Conservation (phyloP, 2,888 invertebrate species). For the Anaspis maculata region DNA sequence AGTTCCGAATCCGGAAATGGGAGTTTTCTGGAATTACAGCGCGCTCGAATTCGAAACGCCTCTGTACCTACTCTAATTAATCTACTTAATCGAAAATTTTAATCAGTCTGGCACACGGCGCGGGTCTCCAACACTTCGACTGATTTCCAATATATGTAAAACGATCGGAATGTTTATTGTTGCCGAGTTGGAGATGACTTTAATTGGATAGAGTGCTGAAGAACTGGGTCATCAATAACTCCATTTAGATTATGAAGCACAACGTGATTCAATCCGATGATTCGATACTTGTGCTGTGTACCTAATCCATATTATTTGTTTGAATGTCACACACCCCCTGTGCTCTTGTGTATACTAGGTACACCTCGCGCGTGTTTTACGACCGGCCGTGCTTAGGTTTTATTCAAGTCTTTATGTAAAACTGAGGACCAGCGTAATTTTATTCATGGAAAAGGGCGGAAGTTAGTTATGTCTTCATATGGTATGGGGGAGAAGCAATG, state of each 20-base stretch:
- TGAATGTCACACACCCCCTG: too few species aligned
- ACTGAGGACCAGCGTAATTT: conserved; percentile 7
- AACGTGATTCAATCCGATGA: too few species aligned
- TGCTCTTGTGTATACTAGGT: too few species aligned
- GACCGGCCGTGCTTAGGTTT: too few species aligned
- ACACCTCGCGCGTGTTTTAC: too few species aligned
- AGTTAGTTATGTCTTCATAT: conserved; percentile 1
- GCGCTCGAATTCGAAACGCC: conserved; percentile 21
- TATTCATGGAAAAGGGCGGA: conserved; percentile 6
- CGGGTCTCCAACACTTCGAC: conserved; percentile 5
- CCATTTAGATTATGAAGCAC: too few species aligned
- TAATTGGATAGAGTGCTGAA: too few species aligned
- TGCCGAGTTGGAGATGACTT: too few species aligned
- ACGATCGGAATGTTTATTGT: conserved; percentile 17
- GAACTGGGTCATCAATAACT: too few species aligned
- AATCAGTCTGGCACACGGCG: conserved; percentile 13
- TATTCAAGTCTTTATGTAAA: too few species aligned
- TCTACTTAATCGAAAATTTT: conserved; percentile 20
- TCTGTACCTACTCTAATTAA: conserved; percentile 19
- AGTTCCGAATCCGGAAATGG: conserved; percentile 27
- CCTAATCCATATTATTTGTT: too few species aligned
- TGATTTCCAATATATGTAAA: conserved; percentile 18
- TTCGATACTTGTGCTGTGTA: too few species aligned
- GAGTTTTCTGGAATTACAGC: conserved; percentile 29
- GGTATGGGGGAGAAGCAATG: not conserved